Evolutionary conservation across 1,140 invertebrate species (phyloP).

Genomic region (Solenopsis invicta): DNA sequence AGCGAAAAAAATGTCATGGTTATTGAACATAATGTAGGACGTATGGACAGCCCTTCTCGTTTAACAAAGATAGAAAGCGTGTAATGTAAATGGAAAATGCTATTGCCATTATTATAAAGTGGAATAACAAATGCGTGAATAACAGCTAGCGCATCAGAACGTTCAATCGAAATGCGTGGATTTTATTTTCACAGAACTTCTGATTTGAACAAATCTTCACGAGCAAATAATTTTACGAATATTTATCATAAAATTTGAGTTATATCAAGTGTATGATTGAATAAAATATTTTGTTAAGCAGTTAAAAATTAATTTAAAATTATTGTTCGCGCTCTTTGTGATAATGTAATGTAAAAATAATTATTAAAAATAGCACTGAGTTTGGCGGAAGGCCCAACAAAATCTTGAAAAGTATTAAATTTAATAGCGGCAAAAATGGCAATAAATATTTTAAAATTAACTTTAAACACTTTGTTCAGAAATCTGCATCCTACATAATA

Average conservation of each 20-base stretch:
- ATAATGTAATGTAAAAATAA: no score
- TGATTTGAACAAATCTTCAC: background rate
- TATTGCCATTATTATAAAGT: conserved; percentile 11
- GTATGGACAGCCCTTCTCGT: conserved; percentile 8
- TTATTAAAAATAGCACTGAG: no score
- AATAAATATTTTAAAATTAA: background rate
- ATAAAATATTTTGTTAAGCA: no score
- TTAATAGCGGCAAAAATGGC: no score
- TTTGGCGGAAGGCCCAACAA: no score
- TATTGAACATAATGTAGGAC: conserved; percentile 51
- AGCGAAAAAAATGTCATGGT: conserved; percentile 55
- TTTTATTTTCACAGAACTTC: background rate
- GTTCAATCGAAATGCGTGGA: background rate
- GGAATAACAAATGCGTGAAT: background rate
- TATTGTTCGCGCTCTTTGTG: no score
- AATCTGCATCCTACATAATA: background rate
- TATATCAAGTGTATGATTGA: no score
- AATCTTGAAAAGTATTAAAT: no score
- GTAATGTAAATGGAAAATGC: background rate
- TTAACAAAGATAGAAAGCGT: conserved; percentile 18
- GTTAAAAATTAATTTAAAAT: no score
- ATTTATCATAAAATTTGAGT: no score
- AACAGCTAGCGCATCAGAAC: background rate
- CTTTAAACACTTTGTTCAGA: background rate
- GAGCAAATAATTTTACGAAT: no score